Evolutionary conservation across 2,113 vertebrate species (phyloP).

Genomic region (Indri indri): DNA sequence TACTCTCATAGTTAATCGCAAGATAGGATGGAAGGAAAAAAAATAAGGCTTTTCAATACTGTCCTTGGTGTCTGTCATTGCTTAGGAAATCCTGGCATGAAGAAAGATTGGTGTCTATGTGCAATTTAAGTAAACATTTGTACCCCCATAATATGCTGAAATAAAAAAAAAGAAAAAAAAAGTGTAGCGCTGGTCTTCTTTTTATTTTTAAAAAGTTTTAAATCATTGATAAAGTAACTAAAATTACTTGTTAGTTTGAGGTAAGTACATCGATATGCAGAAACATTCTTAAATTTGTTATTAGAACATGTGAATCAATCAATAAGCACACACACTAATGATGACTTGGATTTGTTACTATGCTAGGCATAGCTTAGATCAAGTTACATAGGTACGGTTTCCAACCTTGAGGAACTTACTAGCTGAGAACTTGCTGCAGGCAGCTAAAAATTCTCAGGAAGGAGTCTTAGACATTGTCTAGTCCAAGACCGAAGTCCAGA

Average conservation of each 20-base stretch:
- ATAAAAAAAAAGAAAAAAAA: too few species aligned
- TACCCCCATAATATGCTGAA: too few species aligned
- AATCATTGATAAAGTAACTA: slow-evolving; percentile 69
- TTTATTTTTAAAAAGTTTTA: slow-evolving; percentile 65
- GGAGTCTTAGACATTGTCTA: neutral
- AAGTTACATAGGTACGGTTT: neutral
- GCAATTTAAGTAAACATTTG: slow-evolving; percentile 64
- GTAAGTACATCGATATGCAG: neutral
- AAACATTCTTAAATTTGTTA: slow-evolving; percentile 14
- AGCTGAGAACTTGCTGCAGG: neutral
- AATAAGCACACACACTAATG: neutral
- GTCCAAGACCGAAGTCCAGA: neutral
- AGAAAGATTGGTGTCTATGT: slow-evolving; percentile 35
- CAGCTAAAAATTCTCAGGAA: neutral
- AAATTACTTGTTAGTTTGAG: neutral
- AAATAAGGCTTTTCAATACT: slow-evolving; percentile 82
- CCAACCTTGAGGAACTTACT: neutral
- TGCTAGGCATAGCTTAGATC: neutral
- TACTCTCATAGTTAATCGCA: slow-evolving; percentile 83
- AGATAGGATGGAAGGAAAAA: slow-evolving; percentile 79
- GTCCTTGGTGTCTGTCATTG: slow-evolving; percentile 73
- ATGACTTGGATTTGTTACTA: neutral
- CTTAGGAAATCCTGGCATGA: slow-evolving; percentile 77
- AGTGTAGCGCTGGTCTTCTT: slow-evolving; percentile 31
- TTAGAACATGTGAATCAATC: neutral